Conservation (phyloP, 2,888 invertebrate species). For the Cordilura impudica region DNA sequence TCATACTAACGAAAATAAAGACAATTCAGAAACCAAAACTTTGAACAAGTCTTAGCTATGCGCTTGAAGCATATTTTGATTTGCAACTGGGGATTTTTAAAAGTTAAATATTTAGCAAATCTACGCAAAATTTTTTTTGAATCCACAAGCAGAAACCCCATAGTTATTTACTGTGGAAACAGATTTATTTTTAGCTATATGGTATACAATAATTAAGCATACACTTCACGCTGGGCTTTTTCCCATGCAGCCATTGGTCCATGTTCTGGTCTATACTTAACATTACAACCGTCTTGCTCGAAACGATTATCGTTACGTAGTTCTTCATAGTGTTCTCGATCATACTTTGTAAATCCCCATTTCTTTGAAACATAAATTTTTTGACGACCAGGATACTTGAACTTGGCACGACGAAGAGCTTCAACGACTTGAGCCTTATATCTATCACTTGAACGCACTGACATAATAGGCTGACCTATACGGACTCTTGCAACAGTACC, state of each 20-base stretch:
- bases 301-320: constrained; percentile 90
- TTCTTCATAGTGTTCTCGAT: constrained; percentile 91
- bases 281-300: constrained; percentile 95
- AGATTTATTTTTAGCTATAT: too few species aligned
- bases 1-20: too few species aligned
- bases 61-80: too few species aligned
- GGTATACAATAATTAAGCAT: constrained; percentile 71
- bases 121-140: too few species aligned
- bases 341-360: constrained; percentile 99
- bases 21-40: too few species aligned
- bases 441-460: constrained; percentile 96
- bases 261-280: constrained; percentile 95
- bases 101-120: too few species aligned
- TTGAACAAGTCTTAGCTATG: too few species aligned
- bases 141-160: too few species aligned
- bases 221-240: constrained; percentile 83
- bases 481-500: constrained; percentile 99
- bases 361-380: constrained; percentile 99
- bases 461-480: constrained; percentile 99
- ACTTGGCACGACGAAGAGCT: constrained; percentile 99
- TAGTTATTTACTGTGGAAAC: too few species aligned
- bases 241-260: constrained; percentile 96
- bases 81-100: too few species aligned
- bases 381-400: constrained; percentile 99
- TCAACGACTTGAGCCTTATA: constrained; percentile 98